Evolutionary conservation across 2,888 invertebrate genomes (phyloP).

Genomic region (Apotomis turbidana): DNA sequence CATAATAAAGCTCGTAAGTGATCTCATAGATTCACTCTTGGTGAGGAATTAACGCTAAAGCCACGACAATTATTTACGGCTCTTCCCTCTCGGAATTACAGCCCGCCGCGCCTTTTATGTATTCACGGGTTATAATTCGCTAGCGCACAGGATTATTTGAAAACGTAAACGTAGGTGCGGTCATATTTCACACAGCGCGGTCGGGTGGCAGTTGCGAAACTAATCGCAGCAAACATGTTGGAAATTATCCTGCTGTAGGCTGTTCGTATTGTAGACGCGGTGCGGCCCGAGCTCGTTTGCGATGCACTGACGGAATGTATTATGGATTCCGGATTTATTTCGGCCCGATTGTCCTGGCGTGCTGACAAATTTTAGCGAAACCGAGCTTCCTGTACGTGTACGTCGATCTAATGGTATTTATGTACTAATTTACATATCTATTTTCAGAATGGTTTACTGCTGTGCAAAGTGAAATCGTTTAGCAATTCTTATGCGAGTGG

Average conservation of each 20-base stretch:
- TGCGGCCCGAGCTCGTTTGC: constrained; percentile 59
- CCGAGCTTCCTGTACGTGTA: constrained; percentile 37
- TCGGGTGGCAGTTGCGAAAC: constrained; percentile 68
- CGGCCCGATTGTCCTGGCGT: constrained; percentile 49
- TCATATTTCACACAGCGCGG: constrained; percentile 71
- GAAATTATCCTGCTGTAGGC: constrained; percentile 66
- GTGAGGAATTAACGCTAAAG: constrained; percentile 70
- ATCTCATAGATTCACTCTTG: constrained; percentile 69
- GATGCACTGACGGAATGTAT: constrained; percentile 73
- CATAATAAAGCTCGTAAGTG: constrained; percentile 51
- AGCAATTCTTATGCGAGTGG: constrained; percentile 48
- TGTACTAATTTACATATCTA: constrained; percentile 25
- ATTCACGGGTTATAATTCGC: constrained; percentile 76
- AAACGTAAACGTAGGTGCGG: constrained; percentile 72
- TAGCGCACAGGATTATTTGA: constrained; percentile 71
- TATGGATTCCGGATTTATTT: constrained; percentile 58
- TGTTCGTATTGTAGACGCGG: constrained; percentile 42
- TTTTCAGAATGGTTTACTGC: constrained; percentile 19
- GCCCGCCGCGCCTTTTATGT: constrained; percentile 68
- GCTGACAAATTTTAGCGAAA: constrained; percentile 46
- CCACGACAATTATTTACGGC: constrained; percentile 76
- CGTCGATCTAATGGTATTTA: constrained; percentile 19
- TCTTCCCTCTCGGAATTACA: constrained; percentile 69
- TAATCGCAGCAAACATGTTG: constrained; percentile 73
- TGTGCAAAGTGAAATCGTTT: constrained; percentile 5